phyloP scores from a whole-genome alignment of 2,797 vertebrate genomes.

The Gambusia yucatana region DNA sequence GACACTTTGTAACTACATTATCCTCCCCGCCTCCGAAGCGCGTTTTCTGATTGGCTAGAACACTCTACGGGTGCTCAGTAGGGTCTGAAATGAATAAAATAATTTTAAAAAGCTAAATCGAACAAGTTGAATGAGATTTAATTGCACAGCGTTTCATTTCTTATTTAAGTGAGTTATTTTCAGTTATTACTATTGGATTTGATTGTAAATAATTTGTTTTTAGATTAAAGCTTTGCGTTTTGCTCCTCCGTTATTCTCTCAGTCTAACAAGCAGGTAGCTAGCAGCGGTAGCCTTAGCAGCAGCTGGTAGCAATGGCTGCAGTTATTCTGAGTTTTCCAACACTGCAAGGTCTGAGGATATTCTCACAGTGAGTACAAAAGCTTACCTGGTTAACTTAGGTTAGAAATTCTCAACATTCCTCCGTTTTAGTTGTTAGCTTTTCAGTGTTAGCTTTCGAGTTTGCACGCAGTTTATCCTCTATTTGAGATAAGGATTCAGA shows the following conservation, averaged over 20 bases:
- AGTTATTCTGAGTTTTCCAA: constrained; percentile 73
- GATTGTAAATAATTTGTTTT: rapidly evolving
- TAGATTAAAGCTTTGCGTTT: constrained; percentile 30
- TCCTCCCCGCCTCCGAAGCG: constrained; percentile 48
- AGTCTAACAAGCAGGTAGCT: constrained; percentile 3
- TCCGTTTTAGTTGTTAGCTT: neutral
- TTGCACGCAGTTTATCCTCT: neutral
- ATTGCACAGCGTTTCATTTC: neutral
- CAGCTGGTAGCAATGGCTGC: constrained; percentile 74
- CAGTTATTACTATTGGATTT: rapidly evolving
- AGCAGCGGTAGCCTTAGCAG: constrained; percentile 29
- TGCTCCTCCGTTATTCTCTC: neutral
- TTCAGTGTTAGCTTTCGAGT: neutral
- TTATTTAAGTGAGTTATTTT: rapidly evolving
- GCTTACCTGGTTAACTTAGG: neutral
- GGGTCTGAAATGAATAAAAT: constrained; percentile 14
- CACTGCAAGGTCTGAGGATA: constrained; percentile 64
- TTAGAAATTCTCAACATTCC: neutral
- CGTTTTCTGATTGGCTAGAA: constrained; percentile 58
- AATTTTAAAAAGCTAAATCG: neutral
- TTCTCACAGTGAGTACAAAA: constrained; percentile 78
- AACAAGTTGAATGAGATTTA: neutral
- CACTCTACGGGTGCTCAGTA: constrained; percentile 51
- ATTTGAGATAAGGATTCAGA: neutral
- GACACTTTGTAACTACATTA: neutral